Evolutionary conservation across 2,888 invertebrate genomes (phyloP).

Genomic region (Amiota minor): DNA sequence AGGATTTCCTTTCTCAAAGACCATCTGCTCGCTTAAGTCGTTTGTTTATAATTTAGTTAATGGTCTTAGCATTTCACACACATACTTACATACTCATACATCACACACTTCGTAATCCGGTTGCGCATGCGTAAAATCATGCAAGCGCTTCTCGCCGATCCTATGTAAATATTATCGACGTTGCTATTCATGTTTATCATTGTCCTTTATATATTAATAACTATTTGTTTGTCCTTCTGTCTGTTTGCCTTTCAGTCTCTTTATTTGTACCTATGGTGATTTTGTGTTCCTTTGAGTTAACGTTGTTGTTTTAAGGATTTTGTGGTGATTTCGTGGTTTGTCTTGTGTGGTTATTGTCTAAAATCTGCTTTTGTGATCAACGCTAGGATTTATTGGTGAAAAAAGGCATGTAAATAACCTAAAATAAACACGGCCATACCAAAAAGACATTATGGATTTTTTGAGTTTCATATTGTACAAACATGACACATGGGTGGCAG

Average conservation of each 20-base stretch:
- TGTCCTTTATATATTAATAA: conserved; percentile 40
- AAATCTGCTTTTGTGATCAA: conserved; percentile 54
- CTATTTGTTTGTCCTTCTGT: conserved; percentile 43
- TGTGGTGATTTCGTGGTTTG: conserved; percentile 52
- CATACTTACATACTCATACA: too few species aligned
- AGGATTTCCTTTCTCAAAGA: too few species aligned
- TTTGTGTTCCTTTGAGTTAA: not conserved
- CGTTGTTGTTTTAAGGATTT: conserved; percentile 46
- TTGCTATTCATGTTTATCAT: conserved; percentile 33
- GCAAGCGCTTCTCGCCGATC: conserved; percentile 44
- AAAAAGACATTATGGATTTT: conserved; percentile 5
- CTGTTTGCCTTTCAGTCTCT: conserved; percentile 46
- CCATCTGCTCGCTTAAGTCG: too few species aligned
- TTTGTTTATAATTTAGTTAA: conserved; percentile 43
- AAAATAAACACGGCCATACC: not conserved
- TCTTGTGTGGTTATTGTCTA: conserved; percentile 56
- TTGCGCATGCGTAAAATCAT: conserved; percentile 59
- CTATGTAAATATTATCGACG: conserved; percentile 59
- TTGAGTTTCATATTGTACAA: not conserved
- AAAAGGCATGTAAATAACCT: conserved; percentile 55
- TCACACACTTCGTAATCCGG: conserved; percentile 24
- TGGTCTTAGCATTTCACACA: conserved; percentile 61
- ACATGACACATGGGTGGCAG: too few species aligned
- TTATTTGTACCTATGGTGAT: not conserved
- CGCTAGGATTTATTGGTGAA: not conserved